Conservation (phyloP, 2,797 vertebrate species). For the Coregonus sp. region DNA sequence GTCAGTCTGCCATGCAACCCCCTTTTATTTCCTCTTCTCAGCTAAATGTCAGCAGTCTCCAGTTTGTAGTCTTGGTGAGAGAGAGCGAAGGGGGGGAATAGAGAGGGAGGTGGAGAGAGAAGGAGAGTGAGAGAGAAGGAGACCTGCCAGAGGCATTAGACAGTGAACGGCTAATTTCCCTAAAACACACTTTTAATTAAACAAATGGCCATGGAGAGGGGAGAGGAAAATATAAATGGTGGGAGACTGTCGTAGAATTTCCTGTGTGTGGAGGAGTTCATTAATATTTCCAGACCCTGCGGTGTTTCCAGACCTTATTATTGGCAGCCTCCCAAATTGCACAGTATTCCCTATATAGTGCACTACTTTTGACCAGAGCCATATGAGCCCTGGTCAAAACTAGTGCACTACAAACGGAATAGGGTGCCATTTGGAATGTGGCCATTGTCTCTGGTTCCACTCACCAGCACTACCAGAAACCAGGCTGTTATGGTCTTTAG, state of each 20-base stretch:
- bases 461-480: slow-evolving; percentile 32
- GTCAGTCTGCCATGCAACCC: neutral
- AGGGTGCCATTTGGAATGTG: too few species aligned
- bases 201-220: slow-evolving; percentile 66
- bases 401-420: too few species aligned
- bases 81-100: neutral
- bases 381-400: too few species aligned
- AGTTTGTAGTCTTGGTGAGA: slow-evolving; percentile 41
- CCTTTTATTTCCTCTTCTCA: slow-evolving; percentile 14
- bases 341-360: neutral
- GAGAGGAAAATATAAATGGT: slow-evolving; percentile 35
- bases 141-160: slow-evolving; percentile 54
- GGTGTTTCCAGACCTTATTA: slow-evolving; percentile 44
- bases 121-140: neutral
- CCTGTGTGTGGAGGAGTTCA: slow-evolving; percentile 64
- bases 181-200: slow-evolving; percentile 78
- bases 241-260: slow-evolving; percentile 49
- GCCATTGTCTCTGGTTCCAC: neutral
- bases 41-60: slow-evolving; percentile 54
- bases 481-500: neutral
- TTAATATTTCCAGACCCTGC: slow-evolving; percentile 70
- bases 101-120: neutral
- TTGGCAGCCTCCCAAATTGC: slow-evolving; percentile 9
- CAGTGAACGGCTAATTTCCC: slow-evolving; percentile 60
- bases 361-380: too few species aligned